These are phyloP conservation scores for Thomomys bottae DNA, from an alignment of 2,113 vertebrate species.

Conservation along the genomic window DNA sequence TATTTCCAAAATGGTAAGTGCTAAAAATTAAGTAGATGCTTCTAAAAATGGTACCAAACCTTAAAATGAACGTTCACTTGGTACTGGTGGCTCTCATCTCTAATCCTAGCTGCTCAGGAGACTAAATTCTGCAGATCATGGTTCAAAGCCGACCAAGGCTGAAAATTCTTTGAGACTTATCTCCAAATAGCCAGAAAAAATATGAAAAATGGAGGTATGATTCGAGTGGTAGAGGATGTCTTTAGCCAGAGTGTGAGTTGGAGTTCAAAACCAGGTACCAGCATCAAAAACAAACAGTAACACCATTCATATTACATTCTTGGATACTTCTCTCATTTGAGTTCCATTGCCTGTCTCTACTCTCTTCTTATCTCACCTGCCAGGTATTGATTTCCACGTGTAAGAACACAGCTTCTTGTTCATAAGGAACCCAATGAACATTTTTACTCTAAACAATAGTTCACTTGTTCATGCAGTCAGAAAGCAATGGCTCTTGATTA, in stretches of 20 bases:
- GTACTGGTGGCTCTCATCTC: too few relatives aligned
- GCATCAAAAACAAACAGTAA: too few relatives aligned
- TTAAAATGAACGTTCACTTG: too few relatives aligned
- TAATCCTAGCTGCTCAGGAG: too few relatives aligned
- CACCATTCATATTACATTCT: not conserved
- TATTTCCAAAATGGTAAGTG: not conserved
- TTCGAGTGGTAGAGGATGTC: too few relatives aligned
- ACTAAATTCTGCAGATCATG: too few relatives aligned
- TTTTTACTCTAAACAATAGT: not conserved
- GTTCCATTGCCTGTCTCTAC: not conserved
- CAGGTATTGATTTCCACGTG: not conserved
- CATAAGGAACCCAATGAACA: not conserved
- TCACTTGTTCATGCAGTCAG: not conserved
- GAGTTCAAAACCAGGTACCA: too few relatives aligned
- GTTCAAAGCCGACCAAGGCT: too few relatives aligned
- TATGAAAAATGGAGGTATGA: too few relatives aligned
- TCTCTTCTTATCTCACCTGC: not conserved
- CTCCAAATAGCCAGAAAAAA: too few relatives aligned
- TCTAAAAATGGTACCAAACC: not conserved
- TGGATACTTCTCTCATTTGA: not conserved
- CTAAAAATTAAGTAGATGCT: not conserved
- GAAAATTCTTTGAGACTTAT: too few relatives aligned
- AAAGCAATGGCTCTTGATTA: not conserved
- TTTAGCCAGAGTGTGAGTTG: too few relatives aligned
- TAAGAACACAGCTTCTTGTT: not conserved